These are phyloP conservation scores for Ornithoptera alexandrae DNA, from an alignment of 2,888 invertebrate species.

Conservation along the genomic window DNA sequence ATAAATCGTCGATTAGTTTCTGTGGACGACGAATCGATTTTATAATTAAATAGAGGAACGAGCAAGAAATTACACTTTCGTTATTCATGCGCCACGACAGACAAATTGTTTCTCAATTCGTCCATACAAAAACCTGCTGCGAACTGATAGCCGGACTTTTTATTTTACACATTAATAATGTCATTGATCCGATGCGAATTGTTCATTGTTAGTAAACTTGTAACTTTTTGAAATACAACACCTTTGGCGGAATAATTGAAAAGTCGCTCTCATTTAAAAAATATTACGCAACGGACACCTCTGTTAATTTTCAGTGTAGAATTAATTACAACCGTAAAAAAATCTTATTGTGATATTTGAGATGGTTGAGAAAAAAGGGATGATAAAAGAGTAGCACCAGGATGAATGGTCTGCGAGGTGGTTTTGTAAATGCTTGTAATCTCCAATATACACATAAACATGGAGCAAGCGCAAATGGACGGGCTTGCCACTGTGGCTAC, in stretches of 20 bases:
- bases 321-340: conserved; percentile 71
- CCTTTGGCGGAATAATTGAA: conserved; percentile 49
- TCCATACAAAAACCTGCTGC: conserved; percentile 38
- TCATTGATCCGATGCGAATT: conserved; percentile 38
- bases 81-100: conserved; percentile 38
- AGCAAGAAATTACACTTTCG: conserved; percentile 51
- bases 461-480: conserved; percentile 34
- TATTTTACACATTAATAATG: conserved; percentile 40
- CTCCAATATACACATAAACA: conserved; percentile 9
- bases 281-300: conserved; percentile 67
- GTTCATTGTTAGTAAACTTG: conserved; percentile 34
- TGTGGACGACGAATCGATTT: conserved; percentile 53
- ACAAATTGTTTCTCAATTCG: conserved; percentile 45
- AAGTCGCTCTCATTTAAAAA: conserved; percentile 48
- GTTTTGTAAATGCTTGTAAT: conserved; percentile 12
- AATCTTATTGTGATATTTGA: conserved; percentile 66
- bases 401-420: conserved; percentile 25
- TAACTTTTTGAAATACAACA: conserved; percentile 49
- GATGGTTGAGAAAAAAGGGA: conserved; percentile 68
- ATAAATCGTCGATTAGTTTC: conserved; percentile 43
- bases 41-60: conserved; percentile 50
- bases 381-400: conserved; percentile 24
- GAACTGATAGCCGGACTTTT: conserved; percentile 34
- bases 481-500: conserved; percentile 47
- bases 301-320: conserved; percentile 58